Conservation (phyloP, 2,888 invertebrate species). For the Mycalesis mineus region DNA sequence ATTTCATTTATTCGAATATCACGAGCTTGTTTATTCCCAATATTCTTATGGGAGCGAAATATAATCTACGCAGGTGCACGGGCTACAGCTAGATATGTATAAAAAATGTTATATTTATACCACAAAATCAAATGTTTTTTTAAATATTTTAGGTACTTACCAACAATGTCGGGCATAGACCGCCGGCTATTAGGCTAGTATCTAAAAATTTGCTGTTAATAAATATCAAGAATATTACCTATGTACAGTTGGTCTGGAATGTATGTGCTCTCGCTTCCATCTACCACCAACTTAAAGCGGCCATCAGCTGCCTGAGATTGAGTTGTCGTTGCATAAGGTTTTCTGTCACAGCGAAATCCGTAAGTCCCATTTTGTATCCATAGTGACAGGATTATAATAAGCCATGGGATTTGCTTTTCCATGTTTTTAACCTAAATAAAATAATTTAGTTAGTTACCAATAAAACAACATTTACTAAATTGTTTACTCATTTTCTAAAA, state of each 20-base stretch:
- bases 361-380: background rate
- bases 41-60: too few relatives aligned
- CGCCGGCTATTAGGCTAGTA: too few relatives aligned
- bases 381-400: background rate
- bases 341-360: slow-evolving; percentile 59
- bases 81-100: too few relatives aligned
- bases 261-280: slow-evolving; percentile 50
- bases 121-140: too few relatives aligned
- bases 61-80: too few relatives aligned
- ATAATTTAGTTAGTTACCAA: background rate
- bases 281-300: slow-evolving; percentile 48
- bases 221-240: slow-evolving; percentile 40
- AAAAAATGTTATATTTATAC: too few relatives aligned
- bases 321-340: slow-evolving; percentile 57
- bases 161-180: too few relatives aligned
- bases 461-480: too few relatives aligned
- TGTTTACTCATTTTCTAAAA: too few relatives aligned
- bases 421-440: background rate
- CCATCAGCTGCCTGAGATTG: slow-evolving; percentile 59
- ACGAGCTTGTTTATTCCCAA: too few relatives aligned
- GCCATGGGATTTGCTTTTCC: background rate
- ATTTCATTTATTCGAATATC: too few relatives aligned
- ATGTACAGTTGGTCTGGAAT: slow-evolving; percentile 65
- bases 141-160: too few relatives aligned
- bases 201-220: background rate